Evolutionary conservation across 2,888 invertebrate genomes (phyloP).

Genomic region (Drosophila monieri): DNA sequence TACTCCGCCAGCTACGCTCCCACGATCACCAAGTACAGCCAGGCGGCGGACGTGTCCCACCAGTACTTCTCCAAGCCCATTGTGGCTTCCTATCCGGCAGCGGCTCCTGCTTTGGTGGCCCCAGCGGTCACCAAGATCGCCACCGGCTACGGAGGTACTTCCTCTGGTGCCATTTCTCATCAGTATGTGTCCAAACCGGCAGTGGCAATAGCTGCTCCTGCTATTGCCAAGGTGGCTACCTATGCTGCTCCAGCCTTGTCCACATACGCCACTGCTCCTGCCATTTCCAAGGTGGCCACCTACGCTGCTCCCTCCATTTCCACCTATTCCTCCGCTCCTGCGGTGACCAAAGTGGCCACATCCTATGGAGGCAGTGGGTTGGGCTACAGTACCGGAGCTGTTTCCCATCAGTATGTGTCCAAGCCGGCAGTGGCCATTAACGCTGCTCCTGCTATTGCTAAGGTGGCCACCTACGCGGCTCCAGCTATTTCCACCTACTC

Average conservation of each 20-base stretch:
- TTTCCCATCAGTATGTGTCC: constrained; percentile 69
- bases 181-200: constrained; percentile 75
- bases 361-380: constrained; percentile 36
- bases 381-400: constrained; percentile 14
- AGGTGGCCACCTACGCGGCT: constrained; percentile 42
- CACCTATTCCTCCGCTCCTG: constrained; percentile 48
- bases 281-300: constrained; percentile 56
- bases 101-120: constrained; percentile 48
- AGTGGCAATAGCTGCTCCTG: constrained; percentile 28
- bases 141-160: constrained; percentile 47
- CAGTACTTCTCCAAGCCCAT: constrained; percentile 63
- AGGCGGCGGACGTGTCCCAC: constrained; percentile 57
- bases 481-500: constrained; percentile 26
- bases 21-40: constrained; percentile 63
- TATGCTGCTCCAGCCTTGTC: constrained; percentile 57
- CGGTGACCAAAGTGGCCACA: constrained; percentile 55
- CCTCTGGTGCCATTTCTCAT: constrained; percentile 57
- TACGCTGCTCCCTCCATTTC: constrained; percentile 58
- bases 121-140: constrained; percentile 52
- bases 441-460: constrained; percentile 34
- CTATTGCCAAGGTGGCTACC: constrained; percentile 50
- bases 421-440: constrained; percentile 19
- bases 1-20: constrained; percentile 71
- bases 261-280: constrained; percentile 48
- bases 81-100: constrained; percentile 54